These are phyloP conservation scores for Orchesella flavescens DNA, from an alignment of 2,888 invertebrate genomes.

Conservation along the genomic window DNA sequence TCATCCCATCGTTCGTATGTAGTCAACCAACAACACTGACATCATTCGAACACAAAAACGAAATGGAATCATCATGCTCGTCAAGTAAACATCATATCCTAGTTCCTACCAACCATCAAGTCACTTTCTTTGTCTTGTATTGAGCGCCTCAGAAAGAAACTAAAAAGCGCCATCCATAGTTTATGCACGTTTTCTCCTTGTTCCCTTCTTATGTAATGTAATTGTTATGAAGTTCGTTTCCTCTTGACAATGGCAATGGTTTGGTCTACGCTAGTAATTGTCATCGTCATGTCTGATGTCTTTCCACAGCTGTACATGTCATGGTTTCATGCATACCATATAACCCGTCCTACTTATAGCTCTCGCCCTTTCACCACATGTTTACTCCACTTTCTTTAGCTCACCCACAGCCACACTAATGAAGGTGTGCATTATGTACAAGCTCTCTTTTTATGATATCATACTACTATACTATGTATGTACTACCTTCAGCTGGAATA, in stretches of 20 bases:
- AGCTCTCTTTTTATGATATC: neutral
- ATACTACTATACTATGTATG: too few relatives aligned
- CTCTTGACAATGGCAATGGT: neutral
- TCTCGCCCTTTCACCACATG: neutral
- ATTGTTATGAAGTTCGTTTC: slow-evolving; percentile 4
- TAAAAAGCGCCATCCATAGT: too few relatives aligned
- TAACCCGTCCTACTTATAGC: neutral
- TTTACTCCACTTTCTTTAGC: neutral
- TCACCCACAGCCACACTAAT: slow-evolving; percentile 1
- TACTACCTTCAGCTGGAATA: neutral
- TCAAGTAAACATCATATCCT: too few relatives aligned
- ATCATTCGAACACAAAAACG: too few relatives aligned
- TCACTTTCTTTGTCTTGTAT: too few relatives aligned
- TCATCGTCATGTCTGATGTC: neutral
- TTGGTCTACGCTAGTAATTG: neutral
- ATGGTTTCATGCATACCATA: neutral
- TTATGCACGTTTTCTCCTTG: neutral
- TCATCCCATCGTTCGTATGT: too few relatives aligned
- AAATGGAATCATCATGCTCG: too few relatives aligned
- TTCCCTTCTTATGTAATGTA: neutral
- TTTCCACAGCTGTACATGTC: too few relatives aligned
- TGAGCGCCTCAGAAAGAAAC: too few relatives aligned
- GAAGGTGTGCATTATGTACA: slow-evolving; percentile 18
- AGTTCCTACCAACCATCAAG: too few relatives aligned
- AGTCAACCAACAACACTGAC: too few relatives aligned